Evolutionary conservation across 2,113 vertebrate genomes (phyloP).

Genomic region (Myotis lucifugus): DNA sequence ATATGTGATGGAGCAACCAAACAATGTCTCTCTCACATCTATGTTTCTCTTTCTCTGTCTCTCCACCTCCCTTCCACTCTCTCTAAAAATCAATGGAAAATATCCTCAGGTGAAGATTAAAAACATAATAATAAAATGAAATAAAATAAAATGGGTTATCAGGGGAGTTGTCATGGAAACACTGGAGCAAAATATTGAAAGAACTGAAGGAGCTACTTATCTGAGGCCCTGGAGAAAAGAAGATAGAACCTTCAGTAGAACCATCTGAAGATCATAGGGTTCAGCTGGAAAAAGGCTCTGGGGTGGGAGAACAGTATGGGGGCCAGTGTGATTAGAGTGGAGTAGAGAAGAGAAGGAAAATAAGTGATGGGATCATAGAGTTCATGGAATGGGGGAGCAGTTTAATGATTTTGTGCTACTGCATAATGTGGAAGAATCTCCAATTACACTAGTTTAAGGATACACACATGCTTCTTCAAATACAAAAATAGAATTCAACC

Average conservation of each 20-base stretch:
- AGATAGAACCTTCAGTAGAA: not conserved
- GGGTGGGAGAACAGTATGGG: not conserved
- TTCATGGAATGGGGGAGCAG: fast-evolving
- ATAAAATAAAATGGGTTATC: not conserved
- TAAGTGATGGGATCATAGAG: not conserved
- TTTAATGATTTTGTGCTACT: not conserved
- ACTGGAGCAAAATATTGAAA: not conserved
- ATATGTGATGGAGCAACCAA: no score
- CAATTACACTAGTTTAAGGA: not conserved
- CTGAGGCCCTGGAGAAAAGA: not conserved
- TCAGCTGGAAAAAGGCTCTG: not conserved
- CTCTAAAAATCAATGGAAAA: no score
- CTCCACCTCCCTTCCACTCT: no score
- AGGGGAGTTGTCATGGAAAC: not conserved
- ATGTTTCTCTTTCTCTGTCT: no score
- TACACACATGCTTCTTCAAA: not conserved
- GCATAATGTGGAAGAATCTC: not conserved
- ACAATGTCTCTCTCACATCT: no score
- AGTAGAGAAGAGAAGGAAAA: not conserved
- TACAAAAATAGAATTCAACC: not conserved
- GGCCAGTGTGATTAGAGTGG: not conserved
- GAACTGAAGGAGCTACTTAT: not conserved
- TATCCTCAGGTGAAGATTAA: no score
- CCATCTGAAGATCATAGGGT: not conserved
- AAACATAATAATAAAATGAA: no score